Conservation (phyloP, 2,113 vertebrate genomes). For the Ramphastos sulfuratus region DNA sequence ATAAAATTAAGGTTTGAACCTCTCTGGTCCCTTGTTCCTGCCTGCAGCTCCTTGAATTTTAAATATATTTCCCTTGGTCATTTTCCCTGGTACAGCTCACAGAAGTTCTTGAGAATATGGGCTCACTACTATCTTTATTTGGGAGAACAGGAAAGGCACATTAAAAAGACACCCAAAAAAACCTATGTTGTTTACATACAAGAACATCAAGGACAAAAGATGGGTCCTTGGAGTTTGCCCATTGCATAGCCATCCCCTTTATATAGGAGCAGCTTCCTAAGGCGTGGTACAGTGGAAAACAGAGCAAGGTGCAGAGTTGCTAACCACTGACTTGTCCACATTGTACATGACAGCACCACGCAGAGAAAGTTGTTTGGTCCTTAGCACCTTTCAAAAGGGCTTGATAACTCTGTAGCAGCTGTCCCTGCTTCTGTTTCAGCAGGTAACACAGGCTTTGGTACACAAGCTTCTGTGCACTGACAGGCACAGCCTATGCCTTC, state of each 20-base stretch:
- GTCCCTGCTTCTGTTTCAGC: neutral
- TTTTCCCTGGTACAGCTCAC: neutral
- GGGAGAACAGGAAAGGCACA: neutral
- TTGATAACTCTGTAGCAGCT: neutral
- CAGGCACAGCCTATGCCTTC: neutral
- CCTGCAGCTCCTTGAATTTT: neutral
- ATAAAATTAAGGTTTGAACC: neutral
- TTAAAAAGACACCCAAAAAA: neutral
- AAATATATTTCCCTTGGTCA: neutral
- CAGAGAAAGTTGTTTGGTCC: neutral
- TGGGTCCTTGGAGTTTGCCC: neutral
- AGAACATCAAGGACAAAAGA: neutral
- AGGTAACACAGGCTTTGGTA: neutral
- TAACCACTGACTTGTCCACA: accelerated
- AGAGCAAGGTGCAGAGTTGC: neutral
- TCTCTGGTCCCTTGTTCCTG: neutral
- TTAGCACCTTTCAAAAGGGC: neutral
- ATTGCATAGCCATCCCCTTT: neutral
- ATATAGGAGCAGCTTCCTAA: neutral
- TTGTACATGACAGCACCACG: neutral
- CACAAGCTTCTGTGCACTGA: neutral
- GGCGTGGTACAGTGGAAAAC: neutral
- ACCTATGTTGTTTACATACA: neutral
- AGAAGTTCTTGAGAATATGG: neutral
- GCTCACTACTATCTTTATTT: neutral